A percentile compares a stretch with the other conserved stretches of the same genome.
Evolutionary conservation across 2,797 vertebrate species (phyloP).

Genomic region (Eulemur rubriventer): DNA sequence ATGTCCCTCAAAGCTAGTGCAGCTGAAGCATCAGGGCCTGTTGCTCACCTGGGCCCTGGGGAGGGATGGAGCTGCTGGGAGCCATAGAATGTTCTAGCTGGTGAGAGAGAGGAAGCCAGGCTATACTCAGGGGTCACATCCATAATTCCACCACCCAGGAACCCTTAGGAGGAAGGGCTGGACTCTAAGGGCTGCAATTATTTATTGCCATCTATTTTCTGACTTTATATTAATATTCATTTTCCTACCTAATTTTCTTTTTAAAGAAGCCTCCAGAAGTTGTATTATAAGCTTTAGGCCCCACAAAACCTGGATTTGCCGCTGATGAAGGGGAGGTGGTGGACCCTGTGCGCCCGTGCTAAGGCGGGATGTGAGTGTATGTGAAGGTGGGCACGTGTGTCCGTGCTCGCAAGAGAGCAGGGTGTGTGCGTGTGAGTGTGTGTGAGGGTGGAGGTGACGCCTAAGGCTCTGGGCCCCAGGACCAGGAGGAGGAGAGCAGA

Average conservation of each 20-base stretch:
- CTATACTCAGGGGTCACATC: background rate
- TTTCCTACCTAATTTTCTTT: background rate
- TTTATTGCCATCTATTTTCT: background rate
- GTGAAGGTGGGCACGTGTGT: rapidly evolving
- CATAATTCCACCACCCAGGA: no score
- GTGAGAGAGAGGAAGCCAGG: no score
- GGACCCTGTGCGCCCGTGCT: rapidly evolving
- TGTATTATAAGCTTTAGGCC: background rate
- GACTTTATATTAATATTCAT: background rate
- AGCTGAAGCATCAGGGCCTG: background rate
- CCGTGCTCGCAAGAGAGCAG: no score
- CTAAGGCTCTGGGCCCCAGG: no score
- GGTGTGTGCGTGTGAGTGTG: rapidly evolving
- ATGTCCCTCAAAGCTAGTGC: background rate
- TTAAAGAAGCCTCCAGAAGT: background rate
- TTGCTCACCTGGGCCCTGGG: background rate
- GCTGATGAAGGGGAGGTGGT: no score
- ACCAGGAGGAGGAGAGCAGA: no score
- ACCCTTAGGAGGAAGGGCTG: background rate
- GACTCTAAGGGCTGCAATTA: background rate
- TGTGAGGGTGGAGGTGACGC: background rate
- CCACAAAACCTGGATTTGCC: background rate
- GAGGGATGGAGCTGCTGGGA: background rate
- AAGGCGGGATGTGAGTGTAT: rapidly evolving
- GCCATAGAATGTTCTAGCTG: background rate